phyloP scores from a whole-genome alignment of 2,888 invertebrate genomes.

The Halictus ligatus region DNA sequence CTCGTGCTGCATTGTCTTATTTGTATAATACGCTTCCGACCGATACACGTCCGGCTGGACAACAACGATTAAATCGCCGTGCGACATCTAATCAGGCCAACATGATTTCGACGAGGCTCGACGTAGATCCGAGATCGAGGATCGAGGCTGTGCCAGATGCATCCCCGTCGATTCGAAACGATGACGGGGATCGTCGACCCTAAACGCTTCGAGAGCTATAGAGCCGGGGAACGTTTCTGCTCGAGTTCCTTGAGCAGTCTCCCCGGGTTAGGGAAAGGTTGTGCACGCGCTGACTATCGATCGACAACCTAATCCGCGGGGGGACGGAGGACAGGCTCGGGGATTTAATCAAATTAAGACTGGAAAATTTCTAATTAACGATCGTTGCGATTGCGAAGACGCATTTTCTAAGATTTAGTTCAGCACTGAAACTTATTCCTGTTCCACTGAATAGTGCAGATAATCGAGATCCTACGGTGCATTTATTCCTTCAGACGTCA shows the following conservation, averaged over 20 bases:
- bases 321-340: not conserved
- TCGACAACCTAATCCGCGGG: not conserved
- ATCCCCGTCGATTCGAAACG: not conserved
- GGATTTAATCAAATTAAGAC: not conserved
- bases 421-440: not conserved
- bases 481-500: too few species aligned
- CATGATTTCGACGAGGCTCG: not conserved
- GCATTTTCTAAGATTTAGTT: not conserved
- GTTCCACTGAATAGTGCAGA: too few species aligned
- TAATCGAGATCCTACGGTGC: too few species aligned
- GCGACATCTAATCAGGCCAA: not conserved
- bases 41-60: not conserved
- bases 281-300: conserved; percentile 7
- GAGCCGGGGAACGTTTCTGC: not conserved
- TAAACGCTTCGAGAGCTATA: not conserved
- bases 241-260: not conserved
- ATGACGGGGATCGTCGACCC: not conserved
- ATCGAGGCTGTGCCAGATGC: not conserved
- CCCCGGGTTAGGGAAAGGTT: conserved; percentile 31
- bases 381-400: not conserved
- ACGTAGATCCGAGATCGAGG: not conserved
- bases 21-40: not conserved
- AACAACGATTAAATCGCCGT: not conserved
- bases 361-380: not conserved
- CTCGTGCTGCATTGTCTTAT: not conserved